phyloP scores from a whole-genome alignment of 35 echinoderm and acorn worm genomes.

The Apostichopus californicus region DNA sequence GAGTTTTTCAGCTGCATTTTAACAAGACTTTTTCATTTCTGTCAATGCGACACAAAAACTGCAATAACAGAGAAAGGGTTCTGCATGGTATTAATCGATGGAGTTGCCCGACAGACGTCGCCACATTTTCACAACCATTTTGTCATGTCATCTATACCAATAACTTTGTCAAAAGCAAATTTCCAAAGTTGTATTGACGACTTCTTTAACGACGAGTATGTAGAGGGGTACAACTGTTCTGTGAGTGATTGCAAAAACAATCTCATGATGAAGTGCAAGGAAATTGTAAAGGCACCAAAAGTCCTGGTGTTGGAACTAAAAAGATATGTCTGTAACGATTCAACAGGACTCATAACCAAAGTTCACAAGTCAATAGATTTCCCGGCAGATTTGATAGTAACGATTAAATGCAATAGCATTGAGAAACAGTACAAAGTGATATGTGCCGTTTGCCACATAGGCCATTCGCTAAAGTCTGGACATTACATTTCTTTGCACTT shows the following conservation, averaged over 20 bases:
- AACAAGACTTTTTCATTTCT: background rate
- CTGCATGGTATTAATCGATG: background rate
- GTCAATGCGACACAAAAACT: background rate
- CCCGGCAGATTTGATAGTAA: no score
- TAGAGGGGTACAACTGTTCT: background rate
- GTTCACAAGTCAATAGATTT: no score
- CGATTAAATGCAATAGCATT: no score
- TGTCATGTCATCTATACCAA: background rate
- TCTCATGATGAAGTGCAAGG: conserved; percentile 7
- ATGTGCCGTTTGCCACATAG: no score
- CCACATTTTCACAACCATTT: conserved; percentile 15
- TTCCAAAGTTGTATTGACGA: conserved; percentile 2
- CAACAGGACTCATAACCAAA: background rate
- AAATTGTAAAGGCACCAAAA: conserved; percentile 10
- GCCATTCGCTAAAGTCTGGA: no score
- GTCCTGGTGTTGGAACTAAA: conserved; percentile 16
- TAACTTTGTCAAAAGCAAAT: background rate
- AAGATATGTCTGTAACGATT: background rate
- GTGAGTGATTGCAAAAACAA: background rate
- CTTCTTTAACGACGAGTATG: conserved; percentile 8
- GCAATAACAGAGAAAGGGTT: background rate
- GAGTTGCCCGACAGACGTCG: background rate
- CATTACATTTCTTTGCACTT: no score
- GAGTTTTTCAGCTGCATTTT: conserved; percentile 38
- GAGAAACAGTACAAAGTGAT: no score